A percentile compares a stretch with the other conserved stretches of the same genome.
Conservation (phyloP, 2,888 invertebrate species). For the Amphipoea oculea region DNA sequence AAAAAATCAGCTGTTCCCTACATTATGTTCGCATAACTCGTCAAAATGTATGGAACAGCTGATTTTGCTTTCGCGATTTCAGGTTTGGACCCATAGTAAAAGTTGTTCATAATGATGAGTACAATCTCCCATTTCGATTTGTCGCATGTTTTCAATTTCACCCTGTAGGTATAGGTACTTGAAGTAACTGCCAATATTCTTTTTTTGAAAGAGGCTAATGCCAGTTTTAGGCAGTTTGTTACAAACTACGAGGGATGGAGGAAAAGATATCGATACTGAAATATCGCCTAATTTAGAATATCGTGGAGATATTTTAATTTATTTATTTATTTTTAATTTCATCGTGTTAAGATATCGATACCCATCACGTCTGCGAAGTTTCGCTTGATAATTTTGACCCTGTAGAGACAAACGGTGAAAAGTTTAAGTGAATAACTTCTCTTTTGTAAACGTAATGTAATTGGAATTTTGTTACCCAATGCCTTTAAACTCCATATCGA, state of each 20-base stretch:
- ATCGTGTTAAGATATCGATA: no score
- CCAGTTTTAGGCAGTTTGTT: neutral
- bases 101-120: no score
- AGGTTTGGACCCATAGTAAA: no score
- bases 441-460: neutral
- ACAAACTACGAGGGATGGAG: neutral
- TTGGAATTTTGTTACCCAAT: conserved; percentile 26
- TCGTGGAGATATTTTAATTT: neutral
- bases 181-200: neutral
- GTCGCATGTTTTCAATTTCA: no score
- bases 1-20: no score
- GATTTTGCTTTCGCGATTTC: no score
- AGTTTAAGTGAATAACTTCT: neutral
- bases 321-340: no score
- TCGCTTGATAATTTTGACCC: no score
- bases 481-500: conserved; percentile 9
- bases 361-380: no score
- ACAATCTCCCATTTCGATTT: no score
- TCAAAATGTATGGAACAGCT: no score
- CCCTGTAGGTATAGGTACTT: neutral
- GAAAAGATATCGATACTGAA: neutral
- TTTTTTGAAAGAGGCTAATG: neutral
- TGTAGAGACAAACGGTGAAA: neutral
- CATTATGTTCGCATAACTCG: no score
- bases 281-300: neutral